Conservation (phyloP, 2,797 vertebrate genomes). For the Gymnothorax reevesii region DNA sequence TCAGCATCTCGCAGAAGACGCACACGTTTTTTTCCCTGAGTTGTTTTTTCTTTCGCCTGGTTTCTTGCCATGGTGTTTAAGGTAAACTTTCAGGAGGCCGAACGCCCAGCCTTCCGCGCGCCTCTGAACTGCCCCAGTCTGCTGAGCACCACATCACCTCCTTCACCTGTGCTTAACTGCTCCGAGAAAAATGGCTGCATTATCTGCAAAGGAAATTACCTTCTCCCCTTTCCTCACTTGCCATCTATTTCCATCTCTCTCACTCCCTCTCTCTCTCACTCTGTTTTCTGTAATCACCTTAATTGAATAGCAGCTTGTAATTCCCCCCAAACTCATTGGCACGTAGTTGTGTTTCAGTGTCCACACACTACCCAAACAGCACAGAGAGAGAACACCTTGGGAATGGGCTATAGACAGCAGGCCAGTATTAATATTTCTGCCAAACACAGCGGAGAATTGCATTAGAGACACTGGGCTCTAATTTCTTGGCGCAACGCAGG, state of each 20-base stretch:
- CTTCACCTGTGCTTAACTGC: not conserved
- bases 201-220: not conserved
- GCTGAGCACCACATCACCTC: not conserved
- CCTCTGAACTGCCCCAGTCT: not conserved
- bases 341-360: not conserved
- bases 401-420: not conserved
- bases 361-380: not conserved
- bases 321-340: not conserved
- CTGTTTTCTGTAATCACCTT: not conserved
- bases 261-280: not conserved
- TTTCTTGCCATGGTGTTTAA: not conserved
- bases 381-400: not conserved
- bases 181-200: not conserved
- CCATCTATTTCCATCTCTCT: not conserved
- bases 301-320: slow-evolving; percentile 10
- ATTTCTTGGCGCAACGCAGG: too few relatives aligned
- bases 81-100: not conserved
- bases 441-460: not conserved
- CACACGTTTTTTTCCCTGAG: not conserved
- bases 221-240: not conserved
- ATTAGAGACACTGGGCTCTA: slow-evolving; percentile 11
- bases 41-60: not conserved
- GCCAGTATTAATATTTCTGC: not conserved
- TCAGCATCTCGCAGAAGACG: not conserved
- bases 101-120: not conserved